Percentiles rank a stretch among this genome's conserved stretches.
phyloP scores from a whole-genome alignment of 2,888 invertebrate genomes.

The Pycnomerus fuliginosus region DNA sequence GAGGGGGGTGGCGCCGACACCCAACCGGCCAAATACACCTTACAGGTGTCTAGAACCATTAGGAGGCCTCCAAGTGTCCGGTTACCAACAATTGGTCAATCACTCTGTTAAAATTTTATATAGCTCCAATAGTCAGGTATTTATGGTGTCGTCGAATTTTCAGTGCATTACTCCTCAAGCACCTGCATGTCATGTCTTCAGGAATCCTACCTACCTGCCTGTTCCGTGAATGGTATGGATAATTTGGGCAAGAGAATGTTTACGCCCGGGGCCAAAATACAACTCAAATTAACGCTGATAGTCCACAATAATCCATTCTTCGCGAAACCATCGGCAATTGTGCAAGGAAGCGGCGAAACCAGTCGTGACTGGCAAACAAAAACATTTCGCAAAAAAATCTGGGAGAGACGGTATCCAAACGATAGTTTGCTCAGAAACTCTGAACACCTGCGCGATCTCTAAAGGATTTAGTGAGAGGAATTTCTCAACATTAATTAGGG shows the following conservation, averaged over 20 bases:
- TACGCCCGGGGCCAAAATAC: too few species aligned
- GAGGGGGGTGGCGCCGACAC: slow-evolving; percentile 46
- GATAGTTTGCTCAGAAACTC: slow-evolving; percentile 28
- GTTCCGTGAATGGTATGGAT: too few species aligned
- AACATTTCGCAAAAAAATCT: slow-evolving; percentile 32
- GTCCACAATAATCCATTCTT: slow-evolving; percentile 21
- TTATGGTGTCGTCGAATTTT: too few species aligned
- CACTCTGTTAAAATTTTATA: slow-evolving; percentile 6
- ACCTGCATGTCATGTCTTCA: too few species aligned
- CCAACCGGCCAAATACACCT: slow-evolving; percentile 31
- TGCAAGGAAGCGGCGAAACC: slow-evolving; percentile 36
- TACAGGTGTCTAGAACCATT: slow-evolving; percentile 44
- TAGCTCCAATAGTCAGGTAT: too few species aligned
- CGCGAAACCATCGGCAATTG: slow-evolving; percentile 23
- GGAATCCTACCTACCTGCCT: too few species aligned
- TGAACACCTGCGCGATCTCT: slow-evolving; percentile 43
- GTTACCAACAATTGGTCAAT: slow-evolving; percentile 29
- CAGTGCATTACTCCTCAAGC: too few species aligned
- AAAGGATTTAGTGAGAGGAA: slow-evolving; percentile 18
- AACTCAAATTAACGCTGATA: too few species aligned
- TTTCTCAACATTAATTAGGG: slow-evolving; percentile 24
- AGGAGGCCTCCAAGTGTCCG: slow-evolving; percentile 32
- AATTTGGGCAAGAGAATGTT: too few species aligned
- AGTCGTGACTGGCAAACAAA: slow-evolving; percentile 38
- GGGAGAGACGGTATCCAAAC: slow-evolving; percentile 34